These are phyloP conservation scores for Nicator chloris DNA, from an alignment of 2,113 vertebrate species.

Conservation along the genomic window DNA sequence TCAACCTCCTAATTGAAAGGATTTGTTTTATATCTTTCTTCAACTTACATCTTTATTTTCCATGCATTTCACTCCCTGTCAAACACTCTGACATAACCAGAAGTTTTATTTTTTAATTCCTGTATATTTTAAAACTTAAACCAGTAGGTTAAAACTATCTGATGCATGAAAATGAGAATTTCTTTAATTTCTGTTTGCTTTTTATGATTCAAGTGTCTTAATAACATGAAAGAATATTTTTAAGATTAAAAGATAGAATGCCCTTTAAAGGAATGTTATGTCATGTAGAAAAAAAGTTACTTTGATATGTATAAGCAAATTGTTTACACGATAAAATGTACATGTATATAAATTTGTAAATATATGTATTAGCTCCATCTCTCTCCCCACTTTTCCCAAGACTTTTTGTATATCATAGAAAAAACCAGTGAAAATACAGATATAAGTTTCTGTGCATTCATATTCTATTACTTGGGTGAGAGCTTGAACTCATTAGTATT, in stretches of 20 bases:
- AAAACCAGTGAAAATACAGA: background rate
- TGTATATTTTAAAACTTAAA: background rate
- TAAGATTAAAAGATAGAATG: background rate
- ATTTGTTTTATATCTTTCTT: background rate
- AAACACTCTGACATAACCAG: background rate
- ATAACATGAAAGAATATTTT: background rate
- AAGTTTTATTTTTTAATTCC: background rate
- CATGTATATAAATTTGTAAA: background rate
- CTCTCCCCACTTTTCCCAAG: background rate
- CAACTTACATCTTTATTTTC: background rate
- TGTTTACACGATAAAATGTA: background rate
- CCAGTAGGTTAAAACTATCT: background rate
- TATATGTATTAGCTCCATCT: background rate
- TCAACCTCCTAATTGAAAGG: background rate
- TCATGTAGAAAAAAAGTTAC: background rate
- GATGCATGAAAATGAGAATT: background rate
- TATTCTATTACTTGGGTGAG: background rate
- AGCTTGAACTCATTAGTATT: background rate
- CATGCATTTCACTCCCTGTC: background rate
- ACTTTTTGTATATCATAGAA: background rate
- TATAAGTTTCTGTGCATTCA: background rate
- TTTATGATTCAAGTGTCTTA: background rate
- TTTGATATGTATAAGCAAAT: background rate
- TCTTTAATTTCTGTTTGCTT: background rate
- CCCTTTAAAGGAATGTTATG: background rate